A percentile compares a stretch with the other conserved stretches of the same genome.
Conservation (phyloP, 2,888 invertebrate species). For the Tenthredo livida region DNA sequence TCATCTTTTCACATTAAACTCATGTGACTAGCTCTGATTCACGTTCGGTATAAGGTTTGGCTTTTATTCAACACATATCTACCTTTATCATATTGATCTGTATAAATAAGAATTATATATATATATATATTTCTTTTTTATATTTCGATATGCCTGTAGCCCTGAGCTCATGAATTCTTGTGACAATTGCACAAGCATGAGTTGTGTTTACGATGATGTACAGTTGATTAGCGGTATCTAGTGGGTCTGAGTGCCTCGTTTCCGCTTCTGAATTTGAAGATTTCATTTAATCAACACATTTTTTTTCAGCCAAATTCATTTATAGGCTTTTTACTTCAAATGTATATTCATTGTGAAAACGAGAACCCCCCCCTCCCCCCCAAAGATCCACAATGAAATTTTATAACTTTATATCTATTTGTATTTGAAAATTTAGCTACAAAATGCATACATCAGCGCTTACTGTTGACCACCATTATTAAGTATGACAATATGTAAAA, state of each 20-base stretch:
- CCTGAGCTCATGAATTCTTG: conserved; percentile 4
- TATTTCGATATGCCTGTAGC: background rate
- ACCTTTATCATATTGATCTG: background rate
- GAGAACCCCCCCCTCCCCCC: background rate
- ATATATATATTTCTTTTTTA: background rate
- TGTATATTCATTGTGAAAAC: background rate
- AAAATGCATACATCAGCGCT: conserved; percentile 21
- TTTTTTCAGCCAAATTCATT: background rate
- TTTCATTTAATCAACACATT: background rate
- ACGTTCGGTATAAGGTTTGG: background rate
- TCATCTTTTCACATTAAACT: background rate
- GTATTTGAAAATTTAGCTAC: conserved; percentile 37
- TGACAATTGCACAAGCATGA: conserved; percentile 30
- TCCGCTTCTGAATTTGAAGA: conserved; percentile 11
- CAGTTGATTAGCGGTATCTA: background rate
- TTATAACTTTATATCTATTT: background rate
- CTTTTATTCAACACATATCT: background rate
- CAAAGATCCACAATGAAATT: background rate
- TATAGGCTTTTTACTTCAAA: no score
- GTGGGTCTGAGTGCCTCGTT: conserved; percentile 18
- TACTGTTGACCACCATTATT: conserved; percentile 27
- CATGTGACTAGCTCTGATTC: background rate
- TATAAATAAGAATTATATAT: background rate
- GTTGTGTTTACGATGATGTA: background rate
- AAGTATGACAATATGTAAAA: background rate